phyloP scores from a whole-genome alignment of 2,797 vertebrate genomes.

The Acanthopagrus latus region DNA sequence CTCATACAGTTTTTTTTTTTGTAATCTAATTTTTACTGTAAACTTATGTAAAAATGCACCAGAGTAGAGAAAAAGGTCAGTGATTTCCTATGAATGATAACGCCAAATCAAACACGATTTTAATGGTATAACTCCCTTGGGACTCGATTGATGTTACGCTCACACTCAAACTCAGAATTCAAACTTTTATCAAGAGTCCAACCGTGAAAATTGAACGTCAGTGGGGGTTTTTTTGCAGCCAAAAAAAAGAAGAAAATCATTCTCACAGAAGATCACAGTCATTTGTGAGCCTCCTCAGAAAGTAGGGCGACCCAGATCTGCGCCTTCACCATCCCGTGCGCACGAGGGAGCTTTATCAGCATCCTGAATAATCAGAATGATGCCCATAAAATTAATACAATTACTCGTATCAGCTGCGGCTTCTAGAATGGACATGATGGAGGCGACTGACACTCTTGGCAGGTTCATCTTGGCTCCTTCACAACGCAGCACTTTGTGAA shows the following conservation, averaged over 20 bases:
- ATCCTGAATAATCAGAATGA: not conserved
- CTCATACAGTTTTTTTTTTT: conserved; percentile 9
- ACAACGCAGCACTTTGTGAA: not conserved
- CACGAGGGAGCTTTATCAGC: conserved; percentile 34
- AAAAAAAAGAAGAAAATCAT: not conserved
- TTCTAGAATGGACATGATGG: too few species aligned
- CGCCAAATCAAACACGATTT: conserved; percentile 11
- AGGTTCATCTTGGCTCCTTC: not conserved
- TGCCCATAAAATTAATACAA: conserved; percentile 7
- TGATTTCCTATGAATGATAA: conserved; percentile 1
- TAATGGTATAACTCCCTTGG: too few species aligned
- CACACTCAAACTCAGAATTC: not conserved
- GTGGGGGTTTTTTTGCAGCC: not conserved
- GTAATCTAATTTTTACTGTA: not conserved
- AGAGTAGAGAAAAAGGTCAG: conserved; percentile 11
- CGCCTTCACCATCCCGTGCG: conserved; percentile 29
- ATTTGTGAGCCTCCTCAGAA: conserved; percentile 40
- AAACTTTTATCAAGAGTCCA: conserved; percentile 1
- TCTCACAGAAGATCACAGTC: not conserved
- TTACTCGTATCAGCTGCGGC: conserved; percentile 21
- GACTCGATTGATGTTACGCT: not conserved
- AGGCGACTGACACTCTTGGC: not conserved
- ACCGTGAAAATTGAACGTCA: not conserved
- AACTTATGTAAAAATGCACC: conserved; percentile 16
- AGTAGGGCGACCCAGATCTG: conserved; percentile 54